These are phyloP conservation scores for Tarsius wallacei DNA, from an alignment of 2,797 vertebrate species.

Conservation along the genomic window DNA sequence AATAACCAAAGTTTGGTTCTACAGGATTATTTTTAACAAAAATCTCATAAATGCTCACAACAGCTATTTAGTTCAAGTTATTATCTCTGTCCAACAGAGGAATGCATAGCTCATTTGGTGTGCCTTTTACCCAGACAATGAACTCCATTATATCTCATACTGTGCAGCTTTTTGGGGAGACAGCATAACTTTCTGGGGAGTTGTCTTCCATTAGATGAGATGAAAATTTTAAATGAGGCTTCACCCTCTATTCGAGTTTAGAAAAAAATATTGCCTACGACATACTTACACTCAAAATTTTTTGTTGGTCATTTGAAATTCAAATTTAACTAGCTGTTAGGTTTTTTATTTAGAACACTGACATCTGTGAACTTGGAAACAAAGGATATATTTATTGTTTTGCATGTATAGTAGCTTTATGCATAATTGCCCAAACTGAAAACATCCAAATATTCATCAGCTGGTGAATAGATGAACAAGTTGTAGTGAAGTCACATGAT, in stretches of 20 bases:
- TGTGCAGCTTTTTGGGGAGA: background rate
- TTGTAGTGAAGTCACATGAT: background rate
- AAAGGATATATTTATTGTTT: background rate
- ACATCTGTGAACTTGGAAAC: background rate
- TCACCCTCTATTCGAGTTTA: background rate
- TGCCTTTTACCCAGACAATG: background rate
- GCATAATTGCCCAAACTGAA: background rate
- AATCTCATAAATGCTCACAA: background rate
- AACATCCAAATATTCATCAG: background rate
- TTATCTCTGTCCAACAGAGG: background rate
- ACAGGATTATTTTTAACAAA: background rate
- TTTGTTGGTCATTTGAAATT: constrained; percentile 52
- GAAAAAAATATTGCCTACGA: background rate
- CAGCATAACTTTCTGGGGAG: background rate
- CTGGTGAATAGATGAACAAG: background rate
- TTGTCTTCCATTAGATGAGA: background rate
- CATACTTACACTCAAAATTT: background rate
- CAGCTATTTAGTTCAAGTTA: background rate
- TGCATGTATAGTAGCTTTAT: background rate
- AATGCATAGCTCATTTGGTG: background rate
- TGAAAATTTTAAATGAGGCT: constrained; percentile 46
- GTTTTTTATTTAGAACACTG: background rate
- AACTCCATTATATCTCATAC: background rate
- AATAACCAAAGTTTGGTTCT: background rate
- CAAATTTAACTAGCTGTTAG: background rate